Base-by-base conservation (phyloP, 1,140 invertebrate genomes). In the Caerostris darwini region DNA sequence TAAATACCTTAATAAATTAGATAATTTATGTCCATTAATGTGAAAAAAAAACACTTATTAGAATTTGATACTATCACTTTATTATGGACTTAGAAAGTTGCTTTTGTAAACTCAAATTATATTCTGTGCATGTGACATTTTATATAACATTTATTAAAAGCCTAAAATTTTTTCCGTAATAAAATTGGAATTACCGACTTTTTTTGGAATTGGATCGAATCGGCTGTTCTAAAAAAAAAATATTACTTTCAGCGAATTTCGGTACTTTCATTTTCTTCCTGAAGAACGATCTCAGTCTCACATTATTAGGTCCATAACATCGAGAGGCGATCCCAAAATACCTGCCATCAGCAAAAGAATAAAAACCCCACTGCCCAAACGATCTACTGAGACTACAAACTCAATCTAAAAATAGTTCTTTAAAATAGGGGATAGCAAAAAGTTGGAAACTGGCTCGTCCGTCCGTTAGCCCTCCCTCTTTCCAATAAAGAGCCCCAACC, bases 371-470 rank as follows among this genome's bases (percentile, higher is more conserved):
- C 54, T 57, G 14, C 56, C 54, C 53, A 58, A 83, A 83, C 71
- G 34, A 77, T 34, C 34, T 50, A 10, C 71, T 5, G 8, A 77
- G 71, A 34, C 71, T 77, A 77, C 71, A 83, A 83, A 83, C 56
- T 83, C 82, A 83, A 83, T 83, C 82, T 57, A 83, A 83, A 83
- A 56, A 58, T 56, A 83, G 54, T 83, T 83, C 82, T 88, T 50
- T 57, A 19, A 85, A 58, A 58, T 85, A 59, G 54, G 83, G 64
- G 34, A 0, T 81, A 7, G 54, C 7, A 58, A 58, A 7, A 57
- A 85, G 54, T 85, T 56, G 56, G 57, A 58, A 85, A 85, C 57
- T 85, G 53, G 53, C 83, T n/a, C 19, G 17, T 85, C 57, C 57
- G 54, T 85, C 10, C 83, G 14, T 57, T 58, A 58, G 54, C 19